Evolutionary conservation across 2,888 invertebrate species (phyloP).

Genomic region (Apocheima hispidaria): DNA sequence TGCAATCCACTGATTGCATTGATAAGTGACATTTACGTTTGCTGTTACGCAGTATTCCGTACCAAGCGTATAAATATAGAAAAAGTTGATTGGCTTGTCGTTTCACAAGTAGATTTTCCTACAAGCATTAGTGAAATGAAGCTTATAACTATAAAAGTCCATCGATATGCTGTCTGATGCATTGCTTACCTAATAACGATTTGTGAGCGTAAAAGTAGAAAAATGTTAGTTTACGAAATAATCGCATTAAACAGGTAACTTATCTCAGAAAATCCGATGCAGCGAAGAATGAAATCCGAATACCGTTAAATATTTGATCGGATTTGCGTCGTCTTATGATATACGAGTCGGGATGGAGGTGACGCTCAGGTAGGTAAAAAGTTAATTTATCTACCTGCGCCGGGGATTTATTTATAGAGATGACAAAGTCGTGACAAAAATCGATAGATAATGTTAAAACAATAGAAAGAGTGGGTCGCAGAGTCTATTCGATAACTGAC

Average conservation of each 20-base stretch:
- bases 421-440: conserved; percentile 32
- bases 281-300: conserved; percentile 64
- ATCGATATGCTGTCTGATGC: conserved; percentile 46
- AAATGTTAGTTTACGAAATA: conserved; percentile 66
- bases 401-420: conserved; percentile 35
- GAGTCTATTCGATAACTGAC: conserved; percentile 62
- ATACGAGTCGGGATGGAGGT: conserved; percentile 59
- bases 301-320: conserved; percentile 82
- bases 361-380: conserved; percentile 49
- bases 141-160: conserved; percentile 23
- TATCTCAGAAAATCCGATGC: conserved; percentile 63
- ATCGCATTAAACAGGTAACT: conserved; percentile 70
- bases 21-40: conserved; percentile 49
- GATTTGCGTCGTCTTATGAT: conserved; percentile 80
- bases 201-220: conserved; percentile 50
- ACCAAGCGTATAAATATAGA: too few species aligned
- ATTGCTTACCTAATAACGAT: conserved; percentile 51
- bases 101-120: conserved; percentile 48
- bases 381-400: conserved; percentile 47
- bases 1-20: conserved; percentile 58
- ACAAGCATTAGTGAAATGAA: conserved; percentile 22
- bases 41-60: conserved; percentile 42
- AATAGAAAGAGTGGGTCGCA: conserved; percentile 50
- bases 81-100: conserved; percentile 47
- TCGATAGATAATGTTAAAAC: conserved; percentile 32